Base-by-base conservation (phyloP, 2,113 vertebrate species). In the Genyomyrus donnyi region DNA sequence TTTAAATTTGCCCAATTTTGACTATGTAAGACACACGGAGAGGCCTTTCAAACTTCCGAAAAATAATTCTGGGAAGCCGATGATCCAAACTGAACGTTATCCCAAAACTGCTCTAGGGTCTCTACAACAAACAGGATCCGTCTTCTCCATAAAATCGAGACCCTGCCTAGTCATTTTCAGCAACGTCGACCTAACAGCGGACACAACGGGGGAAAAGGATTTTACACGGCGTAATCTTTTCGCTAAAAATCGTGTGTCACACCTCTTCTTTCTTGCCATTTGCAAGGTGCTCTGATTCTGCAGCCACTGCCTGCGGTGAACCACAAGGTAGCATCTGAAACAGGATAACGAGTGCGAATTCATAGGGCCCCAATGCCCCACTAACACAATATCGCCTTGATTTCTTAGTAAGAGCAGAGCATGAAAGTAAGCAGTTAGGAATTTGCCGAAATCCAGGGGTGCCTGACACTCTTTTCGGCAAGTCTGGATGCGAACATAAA, bases 371-470 rank as follows among this genome's bases (percentile, higher is more conserved):
- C 17, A n/a, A 85, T 48, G 45, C 24, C 6, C 8, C 17, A 2
- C 83, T 85, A 85, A 48, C 83, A 85, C 83, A 85, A 85, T 85
- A 85, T 85, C 83, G 39, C 42, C 45, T 24, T 85, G 83, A 85
- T 85, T 85, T 85, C 45, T 46, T 48, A 85, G 39, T 85, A 4
- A 85, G 42, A 85, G 39, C 15, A 21, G 39, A 45, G 45, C 83
- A 48, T 85, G 83, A 48, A 48, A 85, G 83, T 85, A 48, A 24
- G 83, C 45, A 48, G 19, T 24, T 85, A 45, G 83, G 9, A 46
- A 85, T 24, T 48, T 46, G 39, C 24, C 3, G 21, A 85, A 85
- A 85, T 85, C 42, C 45, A n/a, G 24, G 83, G 45, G 42, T 85
- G 39, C 45, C 39, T 45, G 19, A 85, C 21, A 85, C 19, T 45